Evolutionary conservation across 2,888 invertebrate genomes (phyloP), one percentile per base, ranked within the genome.

Genomic region (Catocala fraxini): DNA sequence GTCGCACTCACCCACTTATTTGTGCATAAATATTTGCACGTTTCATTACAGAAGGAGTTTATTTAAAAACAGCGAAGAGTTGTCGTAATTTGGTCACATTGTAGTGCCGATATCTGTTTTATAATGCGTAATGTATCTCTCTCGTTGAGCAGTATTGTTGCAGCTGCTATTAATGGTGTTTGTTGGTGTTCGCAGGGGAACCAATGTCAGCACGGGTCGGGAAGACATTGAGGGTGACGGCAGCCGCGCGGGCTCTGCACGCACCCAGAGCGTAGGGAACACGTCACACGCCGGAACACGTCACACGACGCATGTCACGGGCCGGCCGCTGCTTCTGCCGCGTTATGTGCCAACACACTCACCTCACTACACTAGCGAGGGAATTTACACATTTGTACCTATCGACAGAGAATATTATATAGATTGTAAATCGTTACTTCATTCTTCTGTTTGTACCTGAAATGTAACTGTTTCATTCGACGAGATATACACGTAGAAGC

Each of bases 131-230:
- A 25, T 25, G 25, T 25, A 25, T 25, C 25, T 25, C 25, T 25
- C 25, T 25, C 25, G 25, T 25, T 25, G 25, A 25, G 25, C 3
- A 25, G 25, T 25, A 25, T 25, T 25, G 25, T 25, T 7, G 25
- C 5, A 34, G 15, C 4, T 51, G 46, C 0, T 56, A 39, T 11
- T 33, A 33, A 12, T 49, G 55, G 46, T 33, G 25, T 47, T 11
- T 49, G 42, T 51, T 10, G 42, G 77, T 62, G 54, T 71, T 57
- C 61, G 12, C 87, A 90, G 92, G 93, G 93, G 92, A 89, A 89
- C 86, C 90, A 91, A 91, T 91, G 90, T 91, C 90, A 89, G 84
- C 87, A 88, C 83, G 92, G 92, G 92, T 91, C 90, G 92, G 92
- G 92, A 87, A 85, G 90, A 90, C 90, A 90, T 91, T 89, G 90